Percentiles rank a stretch among this genome's conserved stretches.
These are phyloP conservation scores for Trogon surrucura DNA, from an alignment of 2,113 vertebrate species.

Conservation along the genomic window DNA sequence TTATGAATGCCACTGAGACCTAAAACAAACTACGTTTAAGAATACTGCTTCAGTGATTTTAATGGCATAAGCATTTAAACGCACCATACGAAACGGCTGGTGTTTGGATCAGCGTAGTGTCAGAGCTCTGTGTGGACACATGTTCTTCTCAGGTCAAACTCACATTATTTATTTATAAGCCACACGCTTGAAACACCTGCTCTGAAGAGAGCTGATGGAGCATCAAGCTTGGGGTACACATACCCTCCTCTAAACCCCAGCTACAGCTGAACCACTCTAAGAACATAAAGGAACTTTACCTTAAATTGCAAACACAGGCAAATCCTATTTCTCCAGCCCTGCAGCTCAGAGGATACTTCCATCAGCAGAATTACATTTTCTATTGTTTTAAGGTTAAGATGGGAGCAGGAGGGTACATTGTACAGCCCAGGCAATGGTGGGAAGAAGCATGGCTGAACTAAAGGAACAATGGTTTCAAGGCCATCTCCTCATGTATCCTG, in stretches of 20 bases:
- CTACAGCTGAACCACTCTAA: neutral
- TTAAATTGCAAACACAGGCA: neutral
- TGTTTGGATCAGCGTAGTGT: neutral
- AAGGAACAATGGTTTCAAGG: neutral
- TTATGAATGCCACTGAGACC: neutral
- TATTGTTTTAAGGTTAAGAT: neutral
- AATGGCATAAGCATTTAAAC: neutral
- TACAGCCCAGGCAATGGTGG: neutral
- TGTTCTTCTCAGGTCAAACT: neutral
- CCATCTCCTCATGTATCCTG: rapidly evolving
- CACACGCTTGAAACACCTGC: neutral
- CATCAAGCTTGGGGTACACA: neutral
- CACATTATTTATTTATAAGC: neutral
- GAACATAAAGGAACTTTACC: neutral
- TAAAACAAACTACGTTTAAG: neutral
- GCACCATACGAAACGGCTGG: neutral
- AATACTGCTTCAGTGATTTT: neutral
- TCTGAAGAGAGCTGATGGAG: neutral
- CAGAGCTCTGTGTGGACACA: neutral
- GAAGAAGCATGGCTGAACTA: neutral
- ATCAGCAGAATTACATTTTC: neutral
- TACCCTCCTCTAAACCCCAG: neutral
- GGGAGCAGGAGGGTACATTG: neutral
- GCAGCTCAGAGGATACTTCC: neutral
- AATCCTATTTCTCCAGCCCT: neutral